A percentile compares a stretch with the other conserved stretches of the same genome.
Conservation (phyloP, 2,797 vertebrate genomes). For the Hypotaenidia philippensis region DNA sequence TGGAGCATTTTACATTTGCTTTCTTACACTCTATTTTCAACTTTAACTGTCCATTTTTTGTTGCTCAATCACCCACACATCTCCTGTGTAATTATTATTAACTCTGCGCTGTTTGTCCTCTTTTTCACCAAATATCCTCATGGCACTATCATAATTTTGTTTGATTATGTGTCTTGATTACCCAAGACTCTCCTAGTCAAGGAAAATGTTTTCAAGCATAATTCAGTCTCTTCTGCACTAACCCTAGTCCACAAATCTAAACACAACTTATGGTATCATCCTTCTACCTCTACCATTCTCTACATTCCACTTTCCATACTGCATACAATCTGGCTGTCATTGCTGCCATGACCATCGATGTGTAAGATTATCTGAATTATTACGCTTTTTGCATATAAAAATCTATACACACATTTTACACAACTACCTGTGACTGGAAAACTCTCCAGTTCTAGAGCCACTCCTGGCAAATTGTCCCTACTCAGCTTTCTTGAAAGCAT, state of each 20-base stretch:
- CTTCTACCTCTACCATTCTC: background rate
- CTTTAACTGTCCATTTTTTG: background rate
- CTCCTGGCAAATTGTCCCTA: background rate
- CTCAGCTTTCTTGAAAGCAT: background rate
- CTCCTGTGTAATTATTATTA: constrained; percentile 14
- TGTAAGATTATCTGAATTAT: background rate
- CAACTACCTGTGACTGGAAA: background rate
- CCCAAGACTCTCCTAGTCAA: background rate
- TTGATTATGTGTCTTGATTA: constrained; percentile 23
- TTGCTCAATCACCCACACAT: background rate
- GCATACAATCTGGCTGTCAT: background rate
- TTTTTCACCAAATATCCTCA: background rate
- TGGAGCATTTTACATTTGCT: background rate
- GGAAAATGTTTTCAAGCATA: background rate
- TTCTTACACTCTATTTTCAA: background rate
- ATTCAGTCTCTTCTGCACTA: background rate
- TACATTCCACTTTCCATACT: background rate
- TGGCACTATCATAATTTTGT: background rate
- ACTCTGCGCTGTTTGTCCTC: background rate
- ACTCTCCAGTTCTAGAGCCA: background rate
- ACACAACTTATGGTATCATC: background rate
- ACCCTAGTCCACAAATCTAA: background rate
- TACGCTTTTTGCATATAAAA: background rate
- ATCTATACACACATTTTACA: background rate
- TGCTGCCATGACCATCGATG: background rate